Conservation (phyloP, 2,113 vertebrate species). For the Prionailurus bengalensis region DNA sequence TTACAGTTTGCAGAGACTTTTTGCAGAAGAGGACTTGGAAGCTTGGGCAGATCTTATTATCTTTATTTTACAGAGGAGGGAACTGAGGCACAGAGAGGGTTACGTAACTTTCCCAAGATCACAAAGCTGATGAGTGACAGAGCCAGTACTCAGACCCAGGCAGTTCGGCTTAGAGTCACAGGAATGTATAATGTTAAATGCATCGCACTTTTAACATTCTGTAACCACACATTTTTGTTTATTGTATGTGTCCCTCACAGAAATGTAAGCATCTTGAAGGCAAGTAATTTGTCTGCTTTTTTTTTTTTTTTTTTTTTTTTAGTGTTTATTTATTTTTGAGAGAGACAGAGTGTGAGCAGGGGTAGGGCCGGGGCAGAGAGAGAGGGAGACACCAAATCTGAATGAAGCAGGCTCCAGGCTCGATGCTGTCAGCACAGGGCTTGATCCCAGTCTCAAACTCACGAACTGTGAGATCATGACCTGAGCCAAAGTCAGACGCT, state of each 20-base stretch:
- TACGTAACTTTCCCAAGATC: neutral
- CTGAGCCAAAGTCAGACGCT: too few relatives aligned
- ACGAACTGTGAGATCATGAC: too few relatives aligned
- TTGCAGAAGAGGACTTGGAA: neutral
- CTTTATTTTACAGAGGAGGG: conserved; percentile 21
- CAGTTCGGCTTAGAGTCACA: neutral
- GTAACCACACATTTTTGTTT: neutral
- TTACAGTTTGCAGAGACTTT: conserved; percentile 16
- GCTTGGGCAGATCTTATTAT: neutral
- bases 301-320: neutral
- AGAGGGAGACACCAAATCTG: too few relatives aligned
- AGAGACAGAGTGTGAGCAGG: too few relatives aligned
- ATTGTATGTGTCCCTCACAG: neutral
- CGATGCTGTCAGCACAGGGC: too few relatives aligned
- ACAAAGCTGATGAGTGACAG: neutral
- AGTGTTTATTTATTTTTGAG: too few relatives aligned
- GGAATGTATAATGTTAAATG: neutral
- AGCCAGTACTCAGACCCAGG: neutral
- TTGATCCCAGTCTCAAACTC: too few relatives aligned
- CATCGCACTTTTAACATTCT: neutral
- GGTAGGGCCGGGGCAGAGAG: too few relatives aligned
- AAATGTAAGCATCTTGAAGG: neutral
- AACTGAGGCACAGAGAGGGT: neutral
- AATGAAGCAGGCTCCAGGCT: too few relatives aligned
- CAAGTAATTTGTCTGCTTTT: neutral